Evolutionary conservation across 1,140 invertebrate genomes (phyloP).

Genomic region (Hirudo medicinalis): DNA sequence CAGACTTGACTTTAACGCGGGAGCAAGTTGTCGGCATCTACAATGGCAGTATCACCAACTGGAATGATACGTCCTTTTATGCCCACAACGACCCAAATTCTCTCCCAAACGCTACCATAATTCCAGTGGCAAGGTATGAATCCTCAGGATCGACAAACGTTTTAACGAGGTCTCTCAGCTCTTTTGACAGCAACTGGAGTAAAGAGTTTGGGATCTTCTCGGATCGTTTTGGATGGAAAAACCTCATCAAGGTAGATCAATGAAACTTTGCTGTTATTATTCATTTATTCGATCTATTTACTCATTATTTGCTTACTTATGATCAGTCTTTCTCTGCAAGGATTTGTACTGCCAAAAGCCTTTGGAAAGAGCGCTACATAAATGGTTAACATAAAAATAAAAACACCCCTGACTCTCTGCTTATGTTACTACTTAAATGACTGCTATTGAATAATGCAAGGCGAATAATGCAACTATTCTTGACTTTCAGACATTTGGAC

Average conservation of each 20-base stretch:
- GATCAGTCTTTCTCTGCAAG: no score
- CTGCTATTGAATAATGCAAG: no score
- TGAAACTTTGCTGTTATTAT: no score
- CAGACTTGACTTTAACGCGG: conserved; percentile 15
- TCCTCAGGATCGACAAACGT: conserved; percentile 23
- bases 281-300: no score
- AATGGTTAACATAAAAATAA: neutral
- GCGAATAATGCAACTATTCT: no score
- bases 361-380: no score
- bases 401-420: no score
- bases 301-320: no score
- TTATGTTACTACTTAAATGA: no score
- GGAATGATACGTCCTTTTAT: conserved; percentile 18
- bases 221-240: conserved; percentile 24
- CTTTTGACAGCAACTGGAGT: conserved; percentile 14
- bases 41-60: conserved; percentile 23
- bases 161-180: conserved; percentile 23
- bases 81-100: conserved; percentile 9
- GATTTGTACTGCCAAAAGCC: no score
- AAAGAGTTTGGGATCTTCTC: conserved; percentile 25
- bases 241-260: neutral
- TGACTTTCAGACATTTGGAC: conserved; percentile 25
- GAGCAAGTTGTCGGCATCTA: conserved; percentile 24
- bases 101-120: conserved; percentile 19
- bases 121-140: conserved; percentile 20